Conservation (phyloP, 2,888 invertebrate species). For the Pediacus dermestoides region DNA sequence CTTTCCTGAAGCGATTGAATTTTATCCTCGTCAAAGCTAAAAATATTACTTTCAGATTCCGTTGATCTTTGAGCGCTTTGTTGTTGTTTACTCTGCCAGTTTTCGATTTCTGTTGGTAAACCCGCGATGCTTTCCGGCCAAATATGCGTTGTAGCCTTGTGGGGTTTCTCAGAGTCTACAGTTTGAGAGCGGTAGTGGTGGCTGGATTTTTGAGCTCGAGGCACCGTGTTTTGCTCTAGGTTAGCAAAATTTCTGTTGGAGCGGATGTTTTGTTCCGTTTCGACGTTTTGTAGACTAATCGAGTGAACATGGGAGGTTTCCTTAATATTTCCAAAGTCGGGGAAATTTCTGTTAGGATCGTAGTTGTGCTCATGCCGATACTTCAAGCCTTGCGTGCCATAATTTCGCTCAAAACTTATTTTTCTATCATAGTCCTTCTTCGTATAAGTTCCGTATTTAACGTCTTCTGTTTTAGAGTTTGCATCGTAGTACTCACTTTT, state of each 20-base stretch:
- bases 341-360: conserved; percentile 20
- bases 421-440: conserved; percentile 44
- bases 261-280: conserved; percentile 60
- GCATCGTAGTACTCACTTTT: conserved; percentile 61
- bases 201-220: conserved; percentile 42
- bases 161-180: conserved; percentile 18
- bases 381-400: conserved; percentile 48
- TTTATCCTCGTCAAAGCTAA: conserved; percentile 73
- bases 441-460: conserved; percentile 28
- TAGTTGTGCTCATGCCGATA: conserved; percentile 14
- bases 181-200: conserved; percentile 23
- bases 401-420: conserved; percentile 48
- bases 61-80: conserved; percentile 56
- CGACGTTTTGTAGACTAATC: conserved; percentile 68
- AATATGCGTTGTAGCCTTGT: conserved; percentile 48
- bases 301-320: conserved; percentile 62
- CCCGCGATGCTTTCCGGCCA: conserved; percentile 58
- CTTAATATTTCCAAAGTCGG: conserved; percentile 42
- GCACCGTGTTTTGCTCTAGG: conserved; percentile 53
- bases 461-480: conserved; percentile 38
- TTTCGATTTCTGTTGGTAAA: conserved; percentile 53
- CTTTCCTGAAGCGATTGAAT: conserved; percentile 67
- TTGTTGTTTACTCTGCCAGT: conserved; percentile 39
- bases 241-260: conserved; percentile 53
- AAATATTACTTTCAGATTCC: conserved; percentile 68